Evolutionary conservation across 2,797 vertebrate genomes (phyloP), one percentile per base, ranked within the genome.

Genomic region (Heterohyrax brucei): DNA sequence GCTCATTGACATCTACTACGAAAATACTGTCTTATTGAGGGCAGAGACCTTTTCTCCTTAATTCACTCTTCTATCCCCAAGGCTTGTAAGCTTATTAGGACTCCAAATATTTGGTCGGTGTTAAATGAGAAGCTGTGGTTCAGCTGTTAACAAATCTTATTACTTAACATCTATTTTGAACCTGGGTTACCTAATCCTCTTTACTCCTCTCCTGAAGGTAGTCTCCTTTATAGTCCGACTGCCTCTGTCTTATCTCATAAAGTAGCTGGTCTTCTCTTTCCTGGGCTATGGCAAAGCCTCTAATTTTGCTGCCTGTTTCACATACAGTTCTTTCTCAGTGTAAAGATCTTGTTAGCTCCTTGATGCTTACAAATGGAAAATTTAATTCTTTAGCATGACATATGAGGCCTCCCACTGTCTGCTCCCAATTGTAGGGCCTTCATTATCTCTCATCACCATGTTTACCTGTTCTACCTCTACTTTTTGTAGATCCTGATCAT

Each of bases 61-160:
- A 66, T 90, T 73, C 50, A 61, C 48, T 73, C 72, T 48, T 95
- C 2, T 64, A 50, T 66, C 82, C 56, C 13, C n/a, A 61, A 66
- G 83, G 64, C 64, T 13, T 68, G 64, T 13, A 10, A n/a, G 10
- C 26, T 87, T 50, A 79, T 30, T 73, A 48, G 5, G n/a, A 14
- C 64, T 84, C 39, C 90, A 68, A 79, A 79, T 96, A 62, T 44
- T 91, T 93, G 73, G 66, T 84, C 13, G 24, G 2, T 70, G 72
- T 82, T 87, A 28, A 53, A 48, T 86, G 68, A 70, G 46, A 83
- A 72, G n/a, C 68, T 59, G 68, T 82, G 72, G 22, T 86, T 92
- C 44, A 39, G 13, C 64, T 87, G 2, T 75, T 84, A 14, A 14
- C 64, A 78, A 53, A 59, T 87, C 33, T 82, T n/a, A 24, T 50